Percentiles rank a stretch among this genome's conserved stretches.
These are phyloP conservation scores for Cacatua alba DNA, from an alignment of 2,113 vertebrate genomes.

Conservation along the genomic window DNA sequence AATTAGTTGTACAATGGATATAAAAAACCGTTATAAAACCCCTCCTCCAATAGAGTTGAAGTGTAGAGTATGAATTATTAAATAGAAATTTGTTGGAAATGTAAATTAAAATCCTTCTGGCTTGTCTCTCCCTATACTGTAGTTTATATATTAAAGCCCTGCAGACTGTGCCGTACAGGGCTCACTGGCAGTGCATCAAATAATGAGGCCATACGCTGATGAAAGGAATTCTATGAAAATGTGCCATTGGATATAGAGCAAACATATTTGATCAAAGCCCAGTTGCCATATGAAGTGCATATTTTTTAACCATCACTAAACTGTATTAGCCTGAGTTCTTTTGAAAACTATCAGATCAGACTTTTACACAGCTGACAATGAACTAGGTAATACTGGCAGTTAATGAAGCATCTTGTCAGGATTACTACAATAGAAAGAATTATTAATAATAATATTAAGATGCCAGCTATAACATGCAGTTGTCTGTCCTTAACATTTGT, in stretches of 20 bases:
- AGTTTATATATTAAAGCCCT: background rate
- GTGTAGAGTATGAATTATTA: conserved; percentile 34
- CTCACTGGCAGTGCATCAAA: conserved; percentile 41
- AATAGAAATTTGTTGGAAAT: conserved; percentile 42
- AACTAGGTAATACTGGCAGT: background rate
- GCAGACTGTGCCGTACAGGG: background rate
- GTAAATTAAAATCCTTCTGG: conserved; percentile 31
- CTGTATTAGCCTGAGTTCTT: background rate
- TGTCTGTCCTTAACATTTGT: background rate
- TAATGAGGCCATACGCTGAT: background rate
- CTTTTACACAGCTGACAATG: background rate
- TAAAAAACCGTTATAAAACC: background rate
- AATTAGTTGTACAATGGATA: background rate
- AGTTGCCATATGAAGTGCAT: background rate
- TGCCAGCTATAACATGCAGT: background rate
- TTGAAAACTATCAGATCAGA: background rate
- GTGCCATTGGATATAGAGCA: background rate
- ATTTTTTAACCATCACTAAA: conserved; percentile 7
- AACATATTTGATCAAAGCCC: conserved; percentile 50
- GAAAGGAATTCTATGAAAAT: conserved; percentile 33
- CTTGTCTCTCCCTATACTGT: background rate
- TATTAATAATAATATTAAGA: background rate
- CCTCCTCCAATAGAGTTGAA: background rate
- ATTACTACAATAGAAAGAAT: background rate
- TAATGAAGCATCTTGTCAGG: background rate